Base-by-base conservation (phyloP, 64 coral and sea anemone species). In the Actinia tenebrosa region DNA sequence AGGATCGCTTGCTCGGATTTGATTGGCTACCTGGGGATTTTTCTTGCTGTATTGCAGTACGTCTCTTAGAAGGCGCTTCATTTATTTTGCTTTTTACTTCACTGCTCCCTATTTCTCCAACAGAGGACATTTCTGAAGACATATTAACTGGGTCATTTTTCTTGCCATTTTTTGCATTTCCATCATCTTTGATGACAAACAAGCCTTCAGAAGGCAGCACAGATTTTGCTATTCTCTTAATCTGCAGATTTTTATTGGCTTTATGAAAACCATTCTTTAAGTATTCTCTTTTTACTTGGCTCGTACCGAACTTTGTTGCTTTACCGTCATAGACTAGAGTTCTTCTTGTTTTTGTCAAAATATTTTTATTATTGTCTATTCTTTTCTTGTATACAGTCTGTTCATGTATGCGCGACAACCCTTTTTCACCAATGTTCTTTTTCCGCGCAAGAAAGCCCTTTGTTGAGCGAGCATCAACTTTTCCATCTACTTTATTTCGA, bases 131-230 rank as follows among this genome's bases (percentile, higher is more conserved):
- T 42, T 26, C 26, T 27, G n/a, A 75, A 37, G 69, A 42, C 20
- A 22, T 19, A 66, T 66, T 23, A 5, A 66, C 63, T 66, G 63
- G 22, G 3, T 66, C 19, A 2, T 66, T 42, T 75, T 66, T 66
- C 7, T 75, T n/a, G 26, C 8, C 69, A 30, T 75, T 75, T 10
- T 16, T 42, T 75, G 13, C 13, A 75, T 5, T 75, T 9, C 46
- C 45, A 81, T 81, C 45, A 16, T 81, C 17, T 81, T 81, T 18
- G 43, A 81, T 81, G 17, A 81, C 79, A 81, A 81, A 81, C 4
- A 81, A 81, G 0, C 79, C 79, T 52, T 81, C 8, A 3, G 3
- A 26, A 81, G 79, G 50, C 50, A 50, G 17, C 15, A 52, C 27
- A 50, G 79, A 81, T 22, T 50, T 81, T 14, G 5, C 50, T 81